Evolutionary conservation across 1,140 invertebrate genomes (phyloP), one percentile per base, ranked within the genome.

Genomic region (Drosophila pruinosa): DNA sequence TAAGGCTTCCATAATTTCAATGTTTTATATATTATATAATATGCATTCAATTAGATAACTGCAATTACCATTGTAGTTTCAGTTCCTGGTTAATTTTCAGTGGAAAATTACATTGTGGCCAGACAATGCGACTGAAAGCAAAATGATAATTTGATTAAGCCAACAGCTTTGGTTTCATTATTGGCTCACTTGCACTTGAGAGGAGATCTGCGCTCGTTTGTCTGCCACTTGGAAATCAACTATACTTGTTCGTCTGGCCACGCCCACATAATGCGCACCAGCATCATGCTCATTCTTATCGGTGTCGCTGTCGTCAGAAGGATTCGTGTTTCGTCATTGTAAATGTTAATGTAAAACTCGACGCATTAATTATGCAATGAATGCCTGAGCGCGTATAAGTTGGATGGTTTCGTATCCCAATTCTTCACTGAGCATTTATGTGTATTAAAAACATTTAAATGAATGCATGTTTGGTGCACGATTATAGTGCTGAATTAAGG

Each of bases 61-160:
- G 36, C 38, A 61, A 22, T 22, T 36, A 4, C 28, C 8, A 14
- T 22, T 19, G 41, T 28, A 68, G 41, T 75, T 64, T n/a, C n/a
- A n/a, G n/a, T n/a, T n/a, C n/a, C n/a, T n/a, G n/a, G 39, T 61
- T 50, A 38, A 72, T 68, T 62, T 76, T 57, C 43, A n/a, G n/a
- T 62, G 43, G 50, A 28, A 53, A 65, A 72, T 79, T 76, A 72
- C 28, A 73, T 39, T 61, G 24, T 19, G 31, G 3, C 59, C 54
- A 64, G 75, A 78, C 64, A 83, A 82, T 64, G 62, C 61, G 67
- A 47, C 62, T 63, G 53, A 78, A 86, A 80, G 73, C 61, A 56
- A 68, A 80, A 85, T 62, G 57, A 86, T 86, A 88, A 81, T 86
- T 81, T 85, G 62, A 85, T 85, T 85, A 85, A 85, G 77, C 65